Conservation (phyloP, 2,888 invertebrate genomes). For the Blastobasis lacticolella region DNA sequence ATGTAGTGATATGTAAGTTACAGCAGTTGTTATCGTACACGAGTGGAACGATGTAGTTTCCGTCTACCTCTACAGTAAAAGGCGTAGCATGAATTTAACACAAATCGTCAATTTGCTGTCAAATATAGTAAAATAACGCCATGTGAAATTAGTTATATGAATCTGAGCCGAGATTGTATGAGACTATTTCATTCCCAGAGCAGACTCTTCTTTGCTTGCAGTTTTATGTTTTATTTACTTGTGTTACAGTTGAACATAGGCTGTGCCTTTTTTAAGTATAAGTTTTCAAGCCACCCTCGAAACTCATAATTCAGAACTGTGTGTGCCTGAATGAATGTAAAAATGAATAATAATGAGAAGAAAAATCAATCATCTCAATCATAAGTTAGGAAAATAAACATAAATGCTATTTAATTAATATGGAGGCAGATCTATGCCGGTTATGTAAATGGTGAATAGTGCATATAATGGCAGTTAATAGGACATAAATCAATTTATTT, state of each 20-base stretch:
- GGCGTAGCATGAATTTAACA: too few species aligned
- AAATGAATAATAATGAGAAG: constrained; percentile 4
- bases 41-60: too few species aligned
- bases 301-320: constrained; percentile 32
- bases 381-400: constrained; percentile 4
- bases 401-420: constrained; percentile 3
- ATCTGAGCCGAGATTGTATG: too few species aligned
- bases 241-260: constrained; percentile 4
- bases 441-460: constrained; percentile 9
- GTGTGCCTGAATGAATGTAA: constrained; percentile 25
- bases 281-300: constrained; percentile 11
- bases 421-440: not conserved
- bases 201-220: too few species aligned
- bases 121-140: too few species aligned
- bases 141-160: too few species aligned
- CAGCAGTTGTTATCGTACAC: too few species aligned
- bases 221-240: too few species aligned
- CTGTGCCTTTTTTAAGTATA: constrained; percentile 13
- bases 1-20: too few species aligned
- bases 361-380: constrained; percentile 3
- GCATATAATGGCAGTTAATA: constrained; percentile 12
- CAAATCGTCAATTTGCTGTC: too few species aligned
- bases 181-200: too few species aligned
- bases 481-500: constrained; percentile 27
- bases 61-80: too few species aligned